Base-by-base conservation (phyloP, 2,113 vertebrate species). In the Heloderma charlesbogerti region DNA sequence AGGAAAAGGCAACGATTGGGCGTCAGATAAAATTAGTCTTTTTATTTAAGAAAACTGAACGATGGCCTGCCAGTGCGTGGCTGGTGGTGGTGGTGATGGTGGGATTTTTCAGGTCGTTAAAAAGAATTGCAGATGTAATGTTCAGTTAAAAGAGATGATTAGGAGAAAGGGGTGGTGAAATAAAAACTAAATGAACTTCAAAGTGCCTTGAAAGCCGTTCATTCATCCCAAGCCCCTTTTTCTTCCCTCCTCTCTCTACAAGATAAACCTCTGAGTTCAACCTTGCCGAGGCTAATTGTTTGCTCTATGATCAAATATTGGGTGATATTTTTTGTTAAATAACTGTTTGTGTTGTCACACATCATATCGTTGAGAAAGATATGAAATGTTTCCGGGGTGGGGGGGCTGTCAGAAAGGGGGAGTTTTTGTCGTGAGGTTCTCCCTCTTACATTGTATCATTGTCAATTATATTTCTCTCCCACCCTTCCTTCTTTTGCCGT, bases 241-340 rank as follows among this genome's bases (percentile, higher is more conserved):
- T 8, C 12, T 51, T 85, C 94, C 94, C 93, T 90, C 12, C 22
- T 40, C 86, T 95, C 60, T 95, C 91, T 89, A 85, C 3, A 0
- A 93, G 92, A 93, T 95, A 96, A 95, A 95, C 92, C 93, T 94
- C 90, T 69, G 60, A 85, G 93, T 94, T 96, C 93, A 94, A 94
- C 96, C 95, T 95, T 95, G 31, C 86, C 78, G 83, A 91, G 91
- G 91, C 91, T 96, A 96, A 96, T 96, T 96, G 94, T 94, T 94
- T 92, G 51, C 93, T 83, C 69, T 92, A 75, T 94, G 93, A 94
- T 95, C 95, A 96, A 88, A 88, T 92, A 91, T 88, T 63, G 93
- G 86, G 92, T 93, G 90, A 84, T 48, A 92, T 93, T 94, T 96
- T 95, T 94, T 90, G 92, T 96, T 96, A 94, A 96, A 92, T 96